Conservation (phyloP, 2,797 vertebrate genomes). For the Podarcis lilfordi region DNA sequence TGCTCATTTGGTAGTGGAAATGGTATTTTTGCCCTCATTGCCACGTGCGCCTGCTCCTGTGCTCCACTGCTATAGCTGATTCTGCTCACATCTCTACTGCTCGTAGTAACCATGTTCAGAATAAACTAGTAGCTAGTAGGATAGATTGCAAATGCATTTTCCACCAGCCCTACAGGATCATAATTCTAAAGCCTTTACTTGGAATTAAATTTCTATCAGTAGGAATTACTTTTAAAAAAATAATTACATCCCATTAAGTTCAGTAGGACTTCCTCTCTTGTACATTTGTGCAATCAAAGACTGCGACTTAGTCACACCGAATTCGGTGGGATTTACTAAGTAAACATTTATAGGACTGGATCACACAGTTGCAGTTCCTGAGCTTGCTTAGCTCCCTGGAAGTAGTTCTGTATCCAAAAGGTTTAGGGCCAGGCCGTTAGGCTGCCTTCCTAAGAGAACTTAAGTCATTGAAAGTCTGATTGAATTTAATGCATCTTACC, state of each 20-base stretch:
- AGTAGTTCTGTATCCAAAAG: neutral
- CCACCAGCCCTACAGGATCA: neutral
- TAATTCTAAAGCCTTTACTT: neutral
- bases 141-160: neutral
- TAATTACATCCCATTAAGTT: neutral
- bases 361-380: neutral
- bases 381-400: neutral
- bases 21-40: neutral
- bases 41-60: too few species aligned
- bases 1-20: neutral
- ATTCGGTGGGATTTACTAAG: neutral
- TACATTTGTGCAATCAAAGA: neutral
- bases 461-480: too few species aligned
- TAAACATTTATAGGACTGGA: neutral
- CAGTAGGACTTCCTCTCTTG: neutral
- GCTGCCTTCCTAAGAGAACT: too few species aligned
- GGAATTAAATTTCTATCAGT: neutral
- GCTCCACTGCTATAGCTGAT: neutral
- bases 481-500: neutral
- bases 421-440: too few species aligned
- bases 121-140: neutral
- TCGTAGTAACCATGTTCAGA: neutral
- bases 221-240: neutral
- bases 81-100: too few species aligned
- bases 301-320: neutral